Percentiles rank a stretch among this genome's conserved stretches.
Evolutionary conservation across 2,888 invertebrate species (phyloP).

Genomic region (Polymixis lichenea): DNA sequence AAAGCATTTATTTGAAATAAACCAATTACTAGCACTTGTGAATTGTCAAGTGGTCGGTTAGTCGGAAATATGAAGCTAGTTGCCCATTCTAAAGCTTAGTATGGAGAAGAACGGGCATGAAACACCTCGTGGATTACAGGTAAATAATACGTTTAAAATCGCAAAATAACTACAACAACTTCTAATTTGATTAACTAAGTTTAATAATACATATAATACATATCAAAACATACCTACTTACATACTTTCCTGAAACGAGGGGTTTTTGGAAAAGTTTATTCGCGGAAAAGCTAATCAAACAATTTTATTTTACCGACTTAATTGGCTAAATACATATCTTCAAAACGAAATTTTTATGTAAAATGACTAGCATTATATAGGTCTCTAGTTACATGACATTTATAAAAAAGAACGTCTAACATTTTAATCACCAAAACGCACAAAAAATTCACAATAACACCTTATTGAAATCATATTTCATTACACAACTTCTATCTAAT

Average conservation of each 20-base stretch:
- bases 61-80: too few relatives aligned
- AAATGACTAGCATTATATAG: not conserved
- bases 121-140: too few relatives aligned
- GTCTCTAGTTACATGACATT: not conserved
- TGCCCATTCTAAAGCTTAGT: too few relatives aligned
- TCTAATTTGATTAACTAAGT: not conserved
- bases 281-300: not conserved
- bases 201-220: too few relatives aligned
- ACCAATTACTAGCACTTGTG: too few relatives aligned
- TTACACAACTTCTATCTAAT: constrained; percentile 63
- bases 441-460: constrained; percentile 24
- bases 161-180: not conserved
- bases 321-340: not conserved
- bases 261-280: not conserved
- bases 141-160: not conserved
- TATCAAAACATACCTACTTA: not conserved
- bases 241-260: not conserved
- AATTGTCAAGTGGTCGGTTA: too few relatives aligned
- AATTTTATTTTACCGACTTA: not conserved
- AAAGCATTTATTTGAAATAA: too few relatives aligned
- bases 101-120: too few relatives aligned
- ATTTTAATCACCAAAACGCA: constrained; percentile 13
- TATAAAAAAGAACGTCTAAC: not conserved
- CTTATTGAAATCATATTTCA: constrained; percentile 67
- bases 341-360: not conserved